phyloP scores from a whole-genome alignment of 2,888 invertebrate species.

The Idaea biselata region DNA sequence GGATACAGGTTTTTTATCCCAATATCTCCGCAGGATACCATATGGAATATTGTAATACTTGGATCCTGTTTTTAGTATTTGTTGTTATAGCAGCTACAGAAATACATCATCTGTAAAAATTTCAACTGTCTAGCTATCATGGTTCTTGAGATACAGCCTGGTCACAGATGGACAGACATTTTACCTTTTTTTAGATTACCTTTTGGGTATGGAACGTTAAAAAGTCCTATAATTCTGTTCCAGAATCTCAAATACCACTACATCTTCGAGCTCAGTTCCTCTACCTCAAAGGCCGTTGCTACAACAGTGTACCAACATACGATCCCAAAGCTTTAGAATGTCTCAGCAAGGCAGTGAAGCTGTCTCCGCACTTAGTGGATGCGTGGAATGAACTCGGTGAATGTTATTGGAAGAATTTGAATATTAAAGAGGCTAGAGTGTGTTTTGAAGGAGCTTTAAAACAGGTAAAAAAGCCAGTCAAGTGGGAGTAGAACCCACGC shows the following conservation, averaged over 20 bases:
- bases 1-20: too few species aligned
- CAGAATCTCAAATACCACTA: slow-evolving; percentile 57
- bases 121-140: too few species aligned
- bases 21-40: too few species aligned
- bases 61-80: too few species aligned
- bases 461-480: slow-evolving; percentile 77
- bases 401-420: slow-evolving; percentile 92
- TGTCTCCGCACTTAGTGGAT: slow-evolving; percentile 88
- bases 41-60: too few species aligned
- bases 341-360: slow-evolving; percentile 90
- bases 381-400: slow-evolving; percentile 96
- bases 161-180: too few species aligned
- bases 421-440: slow-evolving; percentile 88
- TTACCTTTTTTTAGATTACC: too few species aligned
- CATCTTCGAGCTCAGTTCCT: slow-evolving; percentile 79
- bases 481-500: too few species aligned
- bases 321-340: slow-evolving; percentile 86
- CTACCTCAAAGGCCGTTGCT: slow-evolving; percentile 86
- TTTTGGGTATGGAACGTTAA: too few species aligned
- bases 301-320: slow-evolving; percentile 86
- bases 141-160: too few species aligned
- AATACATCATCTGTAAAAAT: too few species aligned
- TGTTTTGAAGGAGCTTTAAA: slow-evolving; percentile 90
- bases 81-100: too few species aligned
- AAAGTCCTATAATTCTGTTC: slow-evolving; percentile 17